Conservation (phyloP, 2,888 invertebrate genomes). For the Syrista parreyssii region DNA sequence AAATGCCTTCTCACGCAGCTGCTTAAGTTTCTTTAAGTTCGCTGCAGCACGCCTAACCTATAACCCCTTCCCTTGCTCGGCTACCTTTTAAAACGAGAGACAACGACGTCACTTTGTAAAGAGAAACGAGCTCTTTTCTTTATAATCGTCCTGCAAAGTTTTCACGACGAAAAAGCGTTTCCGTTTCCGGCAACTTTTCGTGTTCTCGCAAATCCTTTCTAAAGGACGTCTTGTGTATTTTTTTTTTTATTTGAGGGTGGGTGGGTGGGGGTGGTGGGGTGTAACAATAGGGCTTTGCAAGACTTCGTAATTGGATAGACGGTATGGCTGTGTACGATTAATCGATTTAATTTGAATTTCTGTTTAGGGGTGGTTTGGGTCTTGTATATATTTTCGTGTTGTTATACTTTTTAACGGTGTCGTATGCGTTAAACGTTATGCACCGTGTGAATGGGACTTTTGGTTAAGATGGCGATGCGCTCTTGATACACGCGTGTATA, state of each 20-base stretch:
- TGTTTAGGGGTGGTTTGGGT: neutral
- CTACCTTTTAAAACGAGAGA: neutral
- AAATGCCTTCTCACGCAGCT: conserved; percentile 16
- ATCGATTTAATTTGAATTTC: neutral
- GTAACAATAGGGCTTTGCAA: neutral
- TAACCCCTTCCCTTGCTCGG: neutral
- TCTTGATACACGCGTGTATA: neutral
- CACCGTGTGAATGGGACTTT: neutral
- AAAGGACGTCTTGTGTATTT: neutral
- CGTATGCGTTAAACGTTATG: neutral
- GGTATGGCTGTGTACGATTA: neutral
- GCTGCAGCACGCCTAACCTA: neutral
- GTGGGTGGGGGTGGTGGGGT: too few relatives aligned
- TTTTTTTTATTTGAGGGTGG: neutral
- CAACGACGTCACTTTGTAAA: neutral
- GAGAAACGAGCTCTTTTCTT: neutral
- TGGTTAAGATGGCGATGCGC: neutral
- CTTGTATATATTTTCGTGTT: neutral
- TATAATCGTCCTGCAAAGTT: neutral
- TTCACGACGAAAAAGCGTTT: neutral
- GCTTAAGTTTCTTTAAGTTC: conserved; percentile 14
- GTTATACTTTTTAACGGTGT: neutral
- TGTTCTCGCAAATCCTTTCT: neutral
- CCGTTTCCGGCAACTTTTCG: neutral
- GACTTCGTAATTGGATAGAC: neutral